Base-by-base conservation (phyloP, 2,888 invertebrate genomes). In the Agrochola litura region DNA sequence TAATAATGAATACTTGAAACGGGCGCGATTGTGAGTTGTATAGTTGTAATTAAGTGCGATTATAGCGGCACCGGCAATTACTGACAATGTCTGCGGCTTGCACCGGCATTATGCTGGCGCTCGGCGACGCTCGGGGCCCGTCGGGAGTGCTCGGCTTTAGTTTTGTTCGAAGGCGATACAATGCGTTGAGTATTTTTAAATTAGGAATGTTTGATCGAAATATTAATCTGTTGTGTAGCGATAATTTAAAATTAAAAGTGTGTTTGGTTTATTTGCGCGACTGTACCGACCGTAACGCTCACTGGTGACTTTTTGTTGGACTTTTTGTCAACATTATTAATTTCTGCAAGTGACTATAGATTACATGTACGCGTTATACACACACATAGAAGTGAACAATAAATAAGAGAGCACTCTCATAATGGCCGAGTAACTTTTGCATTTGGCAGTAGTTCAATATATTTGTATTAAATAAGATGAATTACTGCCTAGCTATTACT, bases 41-140 rank as follows among this genome's bases (percentile, higher is more conserved):
- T 94, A 93, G 94, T 95, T 94, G 95, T 95, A 95, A 95, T 95
- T 95, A 96, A 94, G 93, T 91, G 92, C 93, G 94, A 95, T 95
- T 95, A 95, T 93, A 94, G 93, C 94, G 93, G 95, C 92, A 92
- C 92, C 88, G 89, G 92, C 93, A 94, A 95, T 95, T 95, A 95
- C 93, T 81, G 90, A 93, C 94, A 93, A 93, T 93, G 94, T 95
- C 92, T 92, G 93, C 90, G 92, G 91, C 91, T 90, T 89, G 90
- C 89, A 89, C 89, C 86, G 89, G 89, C 89, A 86, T 86, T 82
- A 86, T 83, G 84, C 70, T 84, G 81, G 82, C 82, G 84, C 76
- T 87, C 87, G 87, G 85, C 79, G 83, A 78, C 79, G 86, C 83
- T 89, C 89, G 87, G 83, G 65, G 65, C 69, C 73, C 81, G 67